phyloP scores from a whole-genome alignment of 2,888 invertebrate species.

The Troides aeacus region DNA sequence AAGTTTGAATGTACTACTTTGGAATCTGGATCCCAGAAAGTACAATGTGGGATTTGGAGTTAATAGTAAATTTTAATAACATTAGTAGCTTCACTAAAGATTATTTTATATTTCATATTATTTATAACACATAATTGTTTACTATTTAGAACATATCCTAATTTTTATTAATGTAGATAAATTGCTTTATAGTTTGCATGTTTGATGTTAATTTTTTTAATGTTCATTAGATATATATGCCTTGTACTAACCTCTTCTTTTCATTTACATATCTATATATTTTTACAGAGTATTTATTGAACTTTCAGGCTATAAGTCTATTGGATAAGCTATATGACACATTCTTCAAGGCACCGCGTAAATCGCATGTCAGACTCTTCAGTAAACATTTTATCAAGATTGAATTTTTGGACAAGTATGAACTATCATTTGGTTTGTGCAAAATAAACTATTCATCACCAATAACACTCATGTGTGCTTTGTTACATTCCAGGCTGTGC shows the following conservation, averaged over 20 bases:
- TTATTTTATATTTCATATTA: too few species aligned
- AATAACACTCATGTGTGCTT: constrained; percentile 27
- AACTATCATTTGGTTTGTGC: constrained; percentile 45
- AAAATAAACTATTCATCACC: constrained; percentile 31
- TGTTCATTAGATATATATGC: too few species aligned
- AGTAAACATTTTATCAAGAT: constrained; percentile 87
- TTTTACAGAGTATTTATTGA: constrained; percentile 73
- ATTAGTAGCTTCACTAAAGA: too few species aligned
- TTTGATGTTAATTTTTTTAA: too few species aligned
- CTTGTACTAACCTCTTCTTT: constrained; percentile 18
- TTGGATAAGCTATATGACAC: constrained; percentile 84
- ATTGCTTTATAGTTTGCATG: too few species aligned
- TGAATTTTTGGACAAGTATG: constrained; percentile 84
- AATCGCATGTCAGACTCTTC: constrained; percentile 81
- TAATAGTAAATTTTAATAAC: too few species aligned
- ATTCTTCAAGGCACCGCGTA: constrained; percentile 74
- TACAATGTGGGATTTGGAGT: too few species aligned
- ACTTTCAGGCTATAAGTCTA: constrained; percentile 81
- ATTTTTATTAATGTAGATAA: too few species aligned
- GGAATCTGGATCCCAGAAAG: too few species aligned
- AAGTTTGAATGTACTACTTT: too few species aligned
- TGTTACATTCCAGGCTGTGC: constrained; percentile 66
- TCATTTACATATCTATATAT: constrained; percentile 35
- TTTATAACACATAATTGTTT: too few species aligned
- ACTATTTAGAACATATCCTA: too few species aligned